A percentile compares a stretch with the other conserved stretches of the same genome.
Evolutionary conservation across 2,797 vertebrate genomes (phyloP).

Genomic region (Micrastur ruficollis): DNA sequence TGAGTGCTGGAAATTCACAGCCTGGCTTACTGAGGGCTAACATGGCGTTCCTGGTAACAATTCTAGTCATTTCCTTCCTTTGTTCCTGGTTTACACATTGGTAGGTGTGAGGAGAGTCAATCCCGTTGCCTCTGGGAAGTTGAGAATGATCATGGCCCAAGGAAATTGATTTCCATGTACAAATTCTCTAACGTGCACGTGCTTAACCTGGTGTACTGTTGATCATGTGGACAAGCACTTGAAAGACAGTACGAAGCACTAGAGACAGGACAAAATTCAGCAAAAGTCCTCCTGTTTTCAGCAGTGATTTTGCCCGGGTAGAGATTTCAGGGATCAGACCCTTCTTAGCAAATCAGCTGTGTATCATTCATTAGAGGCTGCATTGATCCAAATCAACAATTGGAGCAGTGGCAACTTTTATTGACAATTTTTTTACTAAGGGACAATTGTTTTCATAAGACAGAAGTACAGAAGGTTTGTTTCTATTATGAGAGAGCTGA

Average conservation of each 20-base stretch:
- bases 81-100: not conserved
- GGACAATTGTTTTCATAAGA: not conserved
- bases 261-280: not conserved
- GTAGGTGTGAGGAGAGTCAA: not conserved
- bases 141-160: not conserved
- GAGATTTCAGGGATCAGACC: not conserved
- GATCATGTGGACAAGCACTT: not conserved
- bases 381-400: not conserved
- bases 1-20: not conserved
- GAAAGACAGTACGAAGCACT: not conserved
- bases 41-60: not conserved
- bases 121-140: not conserved
- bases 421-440: not conserved
- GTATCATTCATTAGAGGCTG: not conserved
- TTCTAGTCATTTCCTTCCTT: not conserved
- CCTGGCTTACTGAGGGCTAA: conserved; percentile 4
- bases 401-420: not conserved
- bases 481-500: not conserved
- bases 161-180: not conserved
- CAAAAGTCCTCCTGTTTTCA: not conserved
- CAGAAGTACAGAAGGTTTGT: not conserved
- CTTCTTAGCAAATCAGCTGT: not conserved
- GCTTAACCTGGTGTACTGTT: not conserved
- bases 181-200: not conserved
- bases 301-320: not conserved